A percentile compares a stretch with the other conserved stretches of the same genome.
These are phyloP conservation scores for Sphaerophoria taeniata DNA, from an alignment of 2,888 invertebrate genomes.

Conservation along the genomic window DNA sequence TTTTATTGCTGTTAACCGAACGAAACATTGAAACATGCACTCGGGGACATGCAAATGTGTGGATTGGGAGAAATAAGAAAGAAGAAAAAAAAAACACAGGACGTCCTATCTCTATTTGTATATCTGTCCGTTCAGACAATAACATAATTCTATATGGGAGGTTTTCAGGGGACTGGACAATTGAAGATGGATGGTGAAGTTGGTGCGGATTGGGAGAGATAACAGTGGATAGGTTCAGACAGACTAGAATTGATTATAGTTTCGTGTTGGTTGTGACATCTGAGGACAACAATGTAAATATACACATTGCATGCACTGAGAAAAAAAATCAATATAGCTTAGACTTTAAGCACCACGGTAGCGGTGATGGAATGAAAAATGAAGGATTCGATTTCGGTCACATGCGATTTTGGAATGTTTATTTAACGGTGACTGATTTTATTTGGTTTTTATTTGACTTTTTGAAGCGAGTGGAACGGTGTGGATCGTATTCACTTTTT, in stretches of 20 bases:
- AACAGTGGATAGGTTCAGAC: background rate
- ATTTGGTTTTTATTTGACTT: no score
- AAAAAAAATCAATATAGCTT: background rate
- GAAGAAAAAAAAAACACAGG: background rate
- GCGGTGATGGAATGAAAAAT: background rate
- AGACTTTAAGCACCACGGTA: background rate
- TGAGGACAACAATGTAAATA: conserved; percentile 3
- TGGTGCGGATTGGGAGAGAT: background rate
- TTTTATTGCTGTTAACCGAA: conserved; percentile 55
- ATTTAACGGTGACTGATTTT: no score
- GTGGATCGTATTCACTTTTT: no score
- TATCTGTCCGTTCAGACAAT: conserved; percentile 44
- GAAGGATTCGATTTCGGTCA: no score
- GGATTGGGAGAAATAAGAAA: background rate
- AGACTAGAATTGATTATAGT: conserved; percentile 60
- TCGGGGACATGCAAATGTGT: conserved; percentile 15
- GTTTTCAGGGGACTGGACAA: background rate
- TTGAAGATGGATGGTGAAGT: background rate
- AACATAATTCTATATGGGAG: conserved; percentile 59
- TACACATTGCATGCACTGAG: conserved; percentile 17
- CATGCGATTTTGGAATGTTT: no score
- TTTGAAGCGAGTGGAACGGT: no score
- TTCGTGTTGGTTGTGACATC: conserved; percentile 56
- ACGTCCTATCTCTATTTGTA: background rate
- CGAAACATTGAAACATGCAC: conserved; percentile 35